Base-by-base conservation (phyloP, 2,797 vertebrate species). In the Sparidentex hasta region DNA sequence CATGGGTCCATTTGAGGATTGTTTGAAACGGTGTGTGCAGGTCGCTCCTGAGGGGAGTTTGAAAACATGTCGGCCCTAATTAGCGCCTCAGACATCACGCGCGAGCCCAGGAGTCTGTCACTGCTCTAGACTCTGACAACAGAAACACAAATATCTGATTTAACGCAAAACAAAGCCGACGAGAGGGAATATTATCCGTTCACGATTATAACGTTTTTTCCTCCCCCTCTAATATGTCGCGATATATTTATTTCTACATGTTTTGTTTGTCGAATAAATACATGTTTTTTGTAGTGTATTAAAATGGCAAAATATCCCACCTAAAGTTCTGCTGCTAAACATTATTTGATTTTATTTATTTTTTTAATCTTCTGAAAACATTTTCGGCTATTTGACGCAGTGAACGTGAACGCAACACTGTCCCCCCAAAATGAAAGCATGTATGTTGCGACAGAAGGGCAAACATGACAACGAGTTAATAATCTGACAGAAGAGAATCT, bases 21-120 rank as follows among this genome's bases (percentile, higher is more conserved):
- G 86, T 93, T 83, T 92, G 80, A 90, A 92, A 90, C 84, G 13
- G 57, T 88, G 88, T 86, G 74, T 88, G 48, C 89, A 85, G 86
- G 87, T 93, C 78, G 75, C 87, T 92, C 84, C 83, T 87, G 83
- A 69, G 84, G 90, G 71, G 81, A 84, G 88, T 93, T 92, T 90
- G 88, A 90, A 94, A 94, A 94, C 87, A 89, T 93, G 94, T 92
- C 93, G 62, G 65, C 73, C 29, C 59, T 71, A 90, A 94, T 95
- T 94, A 94, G 82, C 69, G 87, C 73, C 64, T 43, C 74, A 87
- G 61, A 87, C 78, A 25, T 91, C 90, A 78, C 64, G 4, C 78
- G 57, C 61, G 13, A 50, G 52, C n/a, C 63, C 47, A 14, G 44
- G 56, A 56, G 48, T 21, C 63, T 23, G 52, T 58, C 58, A 33